Evolutionary conservation across 2,888 invertebrate species (phyloP).

Genomic region (Ennomos quercinarius): DNA sequence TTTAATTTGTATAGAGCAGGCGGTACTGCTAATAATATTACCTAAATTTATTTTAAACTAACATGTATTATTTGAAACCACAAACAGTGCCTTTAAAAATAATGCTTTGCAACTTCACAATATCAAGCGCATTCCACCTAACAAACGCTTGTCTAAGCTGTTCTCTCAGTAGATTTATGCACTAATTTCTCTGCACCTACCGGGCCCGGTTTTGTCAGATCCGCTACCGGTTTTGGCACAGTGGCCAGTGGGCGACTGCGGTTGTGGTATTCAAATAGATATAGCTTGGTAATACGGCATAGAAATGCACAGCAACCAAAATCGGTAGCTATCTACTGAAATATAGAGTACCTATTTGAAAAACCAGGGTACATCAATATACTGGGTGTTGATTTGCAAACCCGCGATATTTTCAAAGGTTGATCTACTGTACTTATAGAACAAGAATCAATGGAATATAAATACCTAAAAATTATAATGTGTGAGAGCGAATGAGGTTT

Average conservation of each 20-base stretch:
- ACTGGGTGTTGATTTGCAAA: too few relatives aligned
- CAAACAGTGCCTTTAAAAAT: background rate
- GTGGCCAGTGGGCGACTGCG: constrained; percentile 52
- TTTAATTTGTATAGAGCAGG: too few relatives aligned
- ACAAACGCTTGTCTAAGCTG: constrained; percentile 48
- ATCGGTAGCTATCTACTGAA: too few relatives aligned
- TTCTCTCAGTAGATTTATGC: constrained; percentile 61
- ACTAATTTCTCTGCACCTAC: constrained; percentile 59
- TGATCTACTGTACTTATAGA: too few relatives aligned
- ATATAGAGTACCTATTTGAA: too few relatives aligned
- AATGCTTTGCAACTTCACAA: constrained; percentile 4
- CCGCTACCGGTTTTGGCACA: constrained; percentile 58
- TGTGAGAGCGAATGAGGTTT: constrained; percentile 1
- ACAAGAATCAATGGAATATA: too few relatives aligned
- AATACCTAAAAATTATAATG: too few relatives aligned
- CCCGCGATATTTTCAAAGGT: too few relatives aligned
- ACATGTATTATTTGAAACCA: too few relatives aligned
- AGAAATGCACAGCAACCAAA: background rate
- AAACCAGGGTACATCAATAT: too few relatives aligned
- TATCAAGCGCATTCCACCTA: constrained; percentile 37
- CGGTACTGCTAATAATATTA: too few relatives aligned
- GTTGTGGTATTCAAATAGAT: constrained; percentile 25
- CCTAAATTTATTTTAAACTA: too few relatives aligned
- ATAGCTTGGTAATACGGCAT: background rate
- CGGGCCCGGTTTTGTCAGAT: constrained; percentile 61